These are phyloP conservation scores for Zaprionus taronus DNA, from an alignment of 1,140 invertebrate genomes.

Conservation along the genomic window DNA sequence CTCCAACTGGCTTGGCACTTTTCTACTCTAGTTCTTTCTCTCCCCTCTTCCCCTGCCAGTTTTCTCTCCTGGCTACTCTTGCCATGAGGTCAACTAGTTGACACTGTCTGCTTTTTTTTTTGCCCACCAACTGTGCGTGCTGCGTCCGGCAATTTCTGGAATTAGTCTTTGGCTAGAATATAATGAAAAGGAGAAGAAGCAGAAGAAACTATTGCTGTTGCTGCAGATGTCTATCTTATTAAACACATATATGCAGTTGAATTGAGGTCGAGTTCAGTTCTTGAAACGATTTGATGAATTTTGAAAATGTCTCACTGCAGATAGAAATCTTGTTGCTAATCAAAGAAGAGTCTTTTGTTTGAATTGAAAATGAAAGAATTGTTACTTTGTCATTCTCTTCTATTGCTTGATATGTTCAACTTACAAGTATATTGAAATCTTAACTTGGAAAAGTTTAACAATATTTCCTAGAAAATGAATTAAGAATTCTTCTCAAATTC, in stretches of 20 bases:
- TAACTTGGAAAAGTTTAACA: too few species aligned
- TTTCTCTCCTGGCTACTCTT: slow-evolving; percentile 43
- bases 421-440: too few species aligned
- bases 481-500: too few species aligned
- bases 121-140: slow-evolving; percentile 38
- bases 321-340: slow-evolving; percentile 14
- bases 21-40: slow-evolving; percentile 11
- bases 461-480: too few species aligned
- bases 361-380: too few species aligned
- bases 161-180: slow-evolving; percentile 51
- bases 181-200: slow-evolving; percentile 48
- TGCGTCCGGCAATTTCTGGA: slow-evolving; percentile 67
- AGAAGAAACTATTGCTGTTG: neutral
- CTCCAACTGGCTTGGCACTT: slow-evolving; percentile 39
- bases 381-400: too few species aligned
- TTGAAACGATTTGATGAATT: neutral
- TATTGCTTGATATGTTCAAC: too few species aligned
- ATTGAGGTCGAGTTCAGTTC: slow-evolving; percentile 14
- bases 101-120: slow-evolving; percentile 49
- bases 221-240: slow-evolving; percentile 74
- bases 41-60: too few species aligned
- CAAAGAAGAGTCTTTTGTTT: neutral
- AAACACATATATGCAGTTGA: slow-evolving; percentile 47
- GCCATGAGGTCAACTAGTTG: slow-evolving; percentile 76
- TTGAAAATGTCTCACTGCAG: neutral